Evolutionary conservation across 1,140 invertebrate genomes (phyloP), one percentile per base, ranked within the genome.

Genomic region (Sarcophaga peregrina): DNA sequence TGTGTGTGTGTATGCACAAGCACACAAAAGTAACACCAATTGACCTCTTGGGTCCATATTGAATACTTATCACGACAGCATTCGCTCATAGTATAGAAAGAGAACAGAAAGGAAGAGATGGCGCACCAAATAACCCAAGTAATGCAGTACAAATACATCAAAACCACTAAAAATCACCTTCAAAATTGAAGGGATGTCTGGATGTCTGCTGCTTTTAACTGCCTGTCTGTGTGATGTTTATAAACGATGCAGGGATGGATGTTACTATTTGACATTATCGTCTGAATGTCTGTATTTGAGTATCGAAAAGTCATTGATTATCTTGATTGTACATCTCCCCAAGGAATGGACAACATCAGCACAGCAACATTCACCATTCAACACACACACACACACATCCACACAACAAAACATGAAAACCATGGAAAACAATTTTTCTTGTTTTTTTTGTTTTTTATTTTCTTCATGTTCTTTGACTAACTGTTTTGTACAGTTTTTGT

Each of bases 41-140:
- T 78, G 75, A 52, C 75, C 75, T 78, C 75, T 52, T 78, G 75
- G 75, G 75, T 78, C 75, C n/a, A 20, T 52, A n/a, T n/a, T n/a
- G n/a, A n/a, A n/a, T n/a, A n/a, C n/a, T n/a, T n/a, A n/a, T n/a
- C n/a, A n/a, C n/a, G n/a, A 78, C 9, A 52, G 17, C 62, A 25
- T 9, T 68, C 9, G 15, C 1, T 6, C 15, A n/a, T 68, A 68
- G 17, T 20, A 37, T 37, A 2, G 54, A n/a, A n/a, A 58, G 13
- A 0, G 2, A 58, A 13, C 54, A n/a, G n/a, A n/a, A 58, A 58
- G 13, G 11, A 13, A 7, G 15, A n/a, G 20, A 20, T 68, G n/a
- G n/a, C 54, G 0, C 0, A 15, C 11, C 54, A 15, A 15, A 15
- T 11, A 62, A 15, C 54, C 11, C 6, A 68, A 68, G 54, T 7